Evolutionary conservation across 2,888 invertebrate genomes (phyloP), one percentile per base, ranked within the genome.

Genomic region (Hyppa rectilinea): DNA sequence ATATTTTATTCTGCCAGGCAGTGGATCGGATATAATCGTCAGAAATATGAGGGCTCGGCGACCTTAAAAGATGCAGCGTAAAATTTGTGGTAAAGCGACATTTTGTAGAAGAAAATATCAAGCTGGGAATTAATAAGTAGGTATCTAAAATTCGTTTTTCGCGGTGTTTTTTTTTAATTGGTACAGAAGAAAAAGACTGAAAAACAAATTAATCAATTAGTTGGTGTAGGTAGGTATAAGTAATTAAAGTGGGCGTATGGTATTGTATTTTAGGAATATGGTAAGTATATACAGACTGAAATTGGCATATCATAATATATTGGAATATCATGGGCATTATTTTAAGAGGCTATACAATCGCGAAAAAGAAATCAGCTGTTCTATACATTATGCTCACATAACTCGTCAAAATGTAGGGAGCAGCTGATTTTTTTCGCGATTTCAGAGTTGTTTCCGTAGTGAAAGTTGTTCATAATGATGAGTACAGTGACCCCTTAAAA

Each of bases 1-100:
- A 36, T 14, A 55, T 52, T 45, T 0, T 17, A 50, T 60, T 72
- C 45, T 14, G n/a, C 29, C 62, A 26, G 63, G 59, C 58, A 49
- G 17, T 12, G 38, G 31, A 47, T 53, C 36, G 43, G 9, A 34
- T 31, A 5, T 52, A 43, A 63, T 63, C 17, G 17, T 10, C 14
- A 12, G 17, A 69, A 62, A 59, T 49, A 14, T 31, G 17, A 59
- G 43, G 40, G 31, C 4, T 12, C 12, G 2, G 6, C 36, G 45
- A 71, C 45, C 71, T 38, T 71, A 23, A 52, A n/a, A 29, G 23
- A 45, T 43, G n/a, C 29, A 52, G 29, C 12, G 31, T 43, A 0
- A 26, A 71, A 45, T 45, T 26, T 3, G 10, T 14, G 17, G n/a
- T 10, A n/a, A 50, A 40, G 7, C 29, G 43, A 23, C 12, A 29